A percentile compares a stretch with the other conserved stretches of the same genome.
Conservation (phyloP, 2,888 invertebrate genomes). For the Sinotaia quadrata region DNA sequence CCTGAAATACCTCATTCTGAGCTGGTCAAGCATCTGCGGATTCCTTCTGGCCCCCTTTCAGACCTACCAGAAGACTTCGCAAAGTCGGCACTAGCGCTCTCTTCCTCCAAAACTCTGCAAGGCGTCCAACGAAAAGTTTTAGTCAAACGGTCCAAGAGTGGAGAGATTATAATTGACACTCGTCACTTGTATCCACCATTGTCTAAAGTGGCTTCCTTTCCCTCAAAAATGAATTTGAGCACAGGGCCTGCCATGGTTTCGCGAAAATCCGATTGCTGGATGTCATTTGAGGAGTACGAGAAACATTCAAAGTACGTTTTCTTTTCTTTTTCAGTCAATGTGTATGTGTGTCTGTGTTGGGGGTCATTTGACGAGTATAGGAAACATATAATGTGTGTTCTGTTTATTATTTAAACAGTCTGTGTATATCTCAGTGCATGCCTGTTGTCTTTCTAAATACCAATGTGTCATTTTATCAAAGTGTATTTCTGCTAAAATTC, state of each 20-base stretch:
- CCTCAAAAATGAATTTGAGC: conserved; percentile 58
- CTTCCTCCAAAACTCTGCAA: conserved; percentile 51
- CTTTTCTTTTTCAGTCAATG: not conserved
- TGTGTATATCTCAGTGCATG: not conserved
- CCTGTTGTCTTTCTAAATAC: no score
- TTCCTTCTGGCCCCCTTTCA: conserved; percentile 49
- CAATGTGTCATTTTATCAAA: no score
- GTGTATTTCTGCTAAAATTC: no score
- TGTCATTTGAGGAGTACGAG: conserved; percentile 70
- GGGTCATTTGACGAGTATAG: not conserved
- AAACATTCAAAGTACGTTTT: conserved; percentile 56
- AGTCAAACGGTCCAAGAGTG: conserved; percentile 54
- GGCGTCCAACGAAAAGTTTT: conserved; percentile 58
- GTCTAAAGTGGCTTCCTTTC: conserved; percentile 43
- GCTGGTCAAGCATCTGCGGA: conserved; percentile 48
- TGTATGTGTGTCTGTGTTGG: not conserved
- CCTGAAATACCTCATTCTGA: conserved; percentile 54
- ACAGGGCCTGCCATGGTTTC: conserved; percentile 65
- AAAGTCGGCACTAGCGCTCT: conserved; percentile 52
- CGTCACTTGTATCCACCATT: conserved; percentile 53
- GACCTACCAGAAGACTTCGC: conserved; percentile 51
- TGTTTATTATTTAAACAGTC: not conserved
- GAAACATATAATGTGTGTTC: no score
- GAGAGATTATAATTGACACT: conserved; percentile 54
- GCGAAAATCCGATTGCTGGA: conserved; percentile 66